Evolutionary conservation across 2,797 vertebrate species (phyloP), one percentile per base, ranked within the genome.

Genomic region (Podargus strigoides): DNA sequence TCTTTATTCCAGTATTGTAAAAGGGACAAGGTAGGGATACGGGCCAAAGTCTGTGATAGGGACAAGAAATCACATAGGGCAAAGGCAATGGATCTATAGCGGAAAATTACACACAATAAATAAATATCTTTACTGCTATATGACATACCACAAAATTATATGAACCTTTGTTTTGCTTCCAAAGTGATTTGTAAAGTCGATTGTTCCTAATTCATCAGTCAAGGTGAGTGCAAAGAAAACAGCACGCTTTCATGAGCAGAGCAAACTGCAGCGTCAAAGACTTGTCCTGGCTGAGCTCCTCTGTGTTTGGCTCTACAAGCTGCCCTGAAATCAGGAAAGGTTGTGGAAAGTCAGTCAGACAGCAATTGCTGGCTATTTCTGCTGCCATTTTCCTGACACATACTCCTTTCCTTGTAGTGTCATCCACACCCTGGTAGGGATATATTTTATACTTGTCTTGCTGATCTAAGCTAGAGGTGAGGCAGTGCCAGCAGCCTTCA

Each of bases 31-130:
- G 52, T 11, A 75, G 53, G 26, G 30, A 46, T 59, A 37, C 2
- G 5, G 84, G 59, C 67, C 83, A 92, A 96, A 87, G 92, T 90
- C 90, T 89, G 68, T 47, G 60, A 59, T 52, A 87, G 63, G 59
- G 87, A 60, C 74, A 75, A 89, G 75, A 89, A 80, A 83, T 63
- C 12, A 8, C 41, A 3, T 0, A 77, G 91, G 89, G 85, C 93
- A 95, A 96, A 89, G 89, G 93, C 64, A 74, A 18, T 15, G 27
- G 32, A 42, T 58, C 74, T 62, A 6, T 26, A 85, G 28, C 36
- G 83, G 81, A 91, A 87, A 80, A 95, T 80, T 52, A 12, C 68
- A 42, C n/a, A 56, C 49, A 63, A 95, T 93, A 92, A 96, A 93
- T 62, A 63, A 76, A 49, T 94, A 82, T 73, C 87, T 92, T 89